Conservation (phyloP, 2,888 invertebrate genomes). For the Mimumesa dahlbomi region DNA sequence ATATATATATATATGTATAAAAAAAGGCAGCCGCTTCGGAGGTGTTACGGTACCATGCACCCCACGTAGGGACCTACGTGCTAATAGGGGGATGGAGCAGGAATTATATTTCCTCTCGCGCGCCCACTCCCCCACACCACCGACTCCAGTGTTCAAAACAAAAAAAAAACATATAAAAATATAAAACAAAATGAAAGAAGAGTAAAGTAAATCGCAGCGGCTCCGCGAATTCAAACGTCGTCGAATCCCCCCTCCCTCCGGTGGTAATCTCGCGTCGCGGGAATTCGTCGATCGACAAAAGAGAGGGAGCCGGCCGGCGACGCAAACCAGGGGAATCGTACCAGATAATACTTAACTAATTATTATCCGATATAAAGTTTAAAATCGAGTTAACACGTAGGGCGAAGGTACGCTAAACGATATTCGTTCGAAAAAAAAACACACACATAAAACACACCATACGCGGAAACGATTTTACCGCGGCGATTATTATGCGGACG, state of each 20-base stretch:
- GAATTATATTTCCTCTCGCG: conserved; percentile 65
- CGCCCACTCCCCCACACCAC: conserved; percentile 74
- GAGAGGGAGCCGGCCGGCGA: conserved; percentile 52
- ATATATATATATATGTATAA: too few species aligned
- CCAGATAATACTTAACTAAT: conserved; percentile 73
- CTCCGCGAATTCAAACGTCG: conserved; percentile 35
- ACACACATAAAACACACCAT: too few species aligned
- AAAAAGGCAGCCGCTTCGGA: conserved; percentile 41
- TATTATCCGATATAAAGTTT: conserved; percentile 71
- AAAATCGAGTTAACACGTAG: conserved; percentile 66
- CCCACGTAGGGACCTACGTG: conserved; percentile 73
- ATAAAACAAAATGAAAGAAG: conserved; percentile 25
- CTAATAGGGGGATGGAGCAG: conserved; percentile 59
- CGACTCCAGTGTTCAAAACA: conserved; percentile 79
- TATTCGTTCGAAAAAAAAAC: conserved; percentile 30
- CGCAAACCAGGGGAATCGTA: conserved; percentile 74
- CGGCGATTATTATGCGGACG: conserved; percentile 38
- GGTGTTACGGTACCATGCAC: conserved; percentile 63
- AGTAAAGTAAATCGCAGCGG: conserved; percentile 38
- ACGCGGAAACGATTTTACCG: conserved; percentile 37
- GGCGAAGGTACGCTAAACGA: conserved; percentile 48
- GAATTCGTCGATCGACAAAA: conserved; percentile 6
- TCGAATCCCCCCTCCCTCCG: conserved; percentile 37
- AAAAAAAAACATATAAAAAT: conserved; percentile 49
- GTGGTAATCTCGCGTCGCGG: conserved; percentile 17